phyloP scores from a whole-genome alignment of 2,113 vertebrate species.

The Barnardius zonarius region DNA sequence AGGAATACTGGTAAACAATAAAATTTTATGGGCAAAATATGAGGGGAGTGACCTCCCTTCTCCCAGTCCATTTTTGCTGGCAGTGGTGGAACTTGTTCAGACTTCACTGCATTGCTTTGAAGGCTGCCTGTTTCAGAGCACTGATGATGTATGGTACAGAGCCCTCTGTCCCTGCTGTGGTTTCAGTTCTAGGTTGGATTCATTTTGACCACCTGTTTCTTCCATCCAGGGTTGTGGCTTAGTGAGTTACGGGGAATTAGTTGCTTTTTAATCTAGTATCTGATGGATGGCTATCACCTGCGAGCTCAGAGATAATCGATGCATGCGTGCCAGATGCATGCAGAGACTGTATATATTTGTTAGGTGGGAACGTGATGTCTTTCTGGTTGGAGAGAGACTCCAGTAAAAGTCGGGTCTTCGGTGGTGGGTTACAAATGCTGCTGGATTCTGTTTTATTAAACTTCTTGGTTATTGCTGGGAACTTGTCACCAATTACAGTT shows the following conservation, averaged over 20 bases:
- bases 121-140: background rate
- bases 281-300: constrained; percentile 41
- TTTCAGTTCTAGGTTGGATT: background rate
- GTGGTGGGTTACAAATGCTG: background rate
- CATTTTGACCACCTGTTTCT: background rate
- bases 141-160: background rate
- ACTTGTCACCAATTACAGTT: background rate
- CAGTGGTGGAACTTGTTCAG: background rate
- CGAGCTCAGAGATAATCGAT: background rate
- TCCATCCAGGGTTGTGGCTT: background rate
- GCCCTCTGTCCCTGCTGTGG: background rate
- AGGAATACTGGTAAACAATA: background rate
- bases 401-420: background rate
- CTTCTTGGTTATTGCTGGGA: background rate
- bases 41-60: background rate
- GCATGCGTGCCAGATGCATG: background rate
- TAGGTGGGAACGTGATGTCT: background rate
- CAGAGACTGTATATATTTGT: background rate
- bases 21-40: background rate
- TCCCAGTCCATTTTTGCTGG: background rate
- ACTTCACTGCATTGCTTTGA: background rate
- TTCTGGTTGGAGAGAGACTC: background rate
- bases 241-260: constrained; percentile 25
- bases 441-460: background rate
- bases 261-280: constrained; percentile 34